A percentile compares a stretch with the other conserved stretches of the same genome.
Conservation (phyloP, 2,797 vertebrate species). For the Sebastes cheni region DNA sequence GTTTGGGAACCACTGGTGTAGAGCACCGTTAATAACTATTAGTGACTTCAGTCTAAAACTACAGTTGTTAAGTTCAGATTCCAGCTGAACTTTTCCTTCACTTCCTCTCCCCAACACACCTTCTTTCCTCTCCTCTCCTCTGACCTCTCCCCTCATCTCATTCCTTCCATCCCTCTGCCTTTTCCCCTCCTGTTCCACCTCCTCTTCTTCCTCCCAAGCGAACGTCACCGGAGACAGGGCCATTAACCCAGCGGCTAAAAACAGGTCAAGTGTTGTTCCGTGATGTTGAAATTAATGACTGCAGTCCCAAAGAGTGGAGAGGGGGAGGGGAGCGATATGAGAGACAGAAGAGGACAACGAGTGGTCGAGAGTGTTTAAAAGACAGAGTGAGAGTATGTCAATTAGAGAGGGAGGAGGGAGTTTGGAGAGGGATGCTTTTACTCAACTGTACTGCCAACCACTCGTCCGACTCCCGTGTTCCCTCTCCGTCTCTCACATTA, state of each 20-base stretch:
- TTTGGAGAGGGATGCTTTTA: constrained; percentile 31
- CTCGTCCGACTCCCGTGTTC: constrained; percentile 19
- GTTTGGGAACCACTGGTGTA: no score
- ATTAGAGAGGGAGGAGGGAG: background rate
- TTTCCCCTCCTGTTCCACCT: background rate
- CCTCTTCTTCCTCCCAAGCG: constrained; percentile 12
- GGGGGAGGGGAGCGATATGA: background rate
- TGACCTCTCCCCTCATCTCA: background rate
- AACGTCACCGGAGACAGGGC: constrained; percentile 40
- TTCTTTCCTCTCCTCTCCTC: background rate
- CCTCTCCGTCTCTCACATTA: constrained; percentile 23
- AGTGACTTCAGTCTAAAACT: background rate
- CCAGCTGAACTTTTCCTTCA: constrained; percentile 16
- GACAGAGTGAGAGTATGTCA: constrained; percentile 34
- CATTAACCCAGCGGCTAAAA: constrained; percentile 44
- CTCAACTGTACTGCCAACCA: background rate
- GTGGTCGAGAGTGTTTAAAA: constrained; percentile 41
- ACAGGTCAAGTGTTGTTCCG: constrained; percentile 66
- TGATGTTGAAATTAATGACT: constrained; percentile 62
- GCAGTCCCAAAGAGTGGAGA: constrained; percentile 39
- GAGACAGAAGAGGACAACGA: constrained; percentile 21
- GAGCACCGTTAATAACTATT: background rate
- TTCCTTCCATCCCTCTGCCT: background rate
- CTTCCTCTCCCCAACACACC: background rate
- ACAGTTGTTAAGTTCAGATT: background rate